These are phyloP conservation scores for Saguinus imperator DNA, from an alignment of 2,113 vertebrate species.

Conservation along the genomic window DNA sequence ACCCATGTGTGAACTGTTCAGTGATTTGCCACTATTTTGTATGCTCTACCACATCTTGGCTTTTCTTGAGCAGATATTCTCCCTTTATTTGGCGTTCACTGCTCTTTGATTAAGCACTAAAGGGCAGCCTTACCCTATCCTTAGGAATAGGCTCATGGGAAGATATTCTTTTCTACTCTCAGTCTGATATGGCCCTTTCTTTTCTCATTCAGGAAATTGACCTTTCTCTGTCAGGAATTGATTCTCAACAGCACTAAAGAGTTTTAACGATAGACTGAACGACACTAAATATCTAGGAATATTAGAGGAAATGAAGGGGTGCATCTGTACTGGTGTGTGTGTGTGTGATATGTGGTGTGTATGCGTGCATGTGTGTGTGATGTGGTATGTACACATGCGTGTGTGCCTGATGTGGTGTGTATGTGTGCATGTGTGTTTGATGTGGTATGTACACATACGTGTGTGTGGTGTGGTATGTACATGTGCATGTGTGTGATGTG, in stretches of 20 bases:
- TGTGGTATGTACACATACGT: too few species aligned
- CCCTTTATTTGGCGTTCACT: not conserved
- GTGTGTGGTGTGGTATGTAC: too few species aligned
- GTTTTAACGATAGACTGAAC: not conserved
- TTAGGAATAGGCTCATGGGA: not conserved
- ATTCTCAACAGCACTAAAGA: not conserved
- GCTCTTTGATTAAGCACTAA: not conserved
- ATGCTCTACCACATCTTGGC: not conserved
- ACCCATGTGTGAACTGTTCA: not conserved
- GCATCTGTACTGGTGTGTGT: too few species aligned
- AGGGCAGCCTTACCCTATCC: not conserved
- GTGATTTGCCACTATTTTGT: not conserved
- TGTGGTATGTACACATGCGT: too few species aligned
- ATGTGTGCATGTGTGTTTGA: too few species aligned
- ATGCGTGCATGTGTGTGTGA: too few species aligned
- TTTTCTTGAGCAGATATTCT: not conserved
- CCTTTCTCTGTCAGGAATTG: not conserved
- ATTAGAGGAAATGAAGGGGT: too few species aligned
- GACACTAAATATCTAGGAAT: too few species aligned
- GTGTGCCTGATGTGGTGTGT: too few species aligned
- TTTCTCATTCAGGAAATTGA: not conserved
- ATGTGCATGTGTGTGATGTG: too few species aligned
- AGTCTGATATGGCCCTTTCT: not conserved
- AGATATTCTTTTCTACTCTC: not conserved
- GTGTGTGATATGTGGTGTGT: too few species aligned